phyloP scores from a whole-genome alignment of 1,140 invertebrate species.

The Nilaparvata lugens region DNA sequence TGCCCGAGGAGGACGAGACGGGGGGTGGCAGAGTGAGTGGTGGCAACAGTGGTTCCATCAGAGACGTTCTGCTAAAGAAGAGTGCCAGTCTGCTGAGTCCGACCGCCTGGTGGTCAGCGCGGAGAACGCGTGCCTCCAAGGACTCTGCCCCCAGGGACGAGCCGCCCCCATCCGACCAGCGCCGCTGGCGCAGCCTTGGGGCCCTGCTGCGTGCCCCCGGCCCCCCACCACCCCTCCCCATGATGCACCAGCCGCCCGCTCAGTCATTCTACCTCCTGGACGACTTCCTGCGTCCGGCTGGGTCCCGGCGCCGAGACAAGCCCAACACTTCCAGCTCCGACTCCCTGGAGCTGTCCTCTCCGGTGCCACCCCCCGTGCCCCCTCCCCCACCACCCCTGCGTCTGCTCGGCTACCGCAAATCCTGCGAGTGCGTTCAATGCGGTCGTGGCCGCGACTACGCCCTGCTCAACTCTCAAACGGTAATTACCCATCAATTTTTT shows the following conservation, averaged over 20 bases:
- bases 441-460: conserved; percentile 15
- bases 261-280: conserved; percentile 44
- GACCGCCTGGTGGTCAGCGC: conserved; percentile 31
- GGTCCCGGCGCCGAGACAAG: conserved; percentile 20
- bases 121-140: conserved; percentile 17
- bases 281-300: conserved; percentile 41
- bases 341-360: conserved; percentile 27
- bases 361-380: conserved; percentile 23
- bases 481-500: neutral
- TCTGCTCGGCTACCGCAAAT: conserved; percentile 19
- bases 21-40: conserved; percentile 20
- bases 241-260: conserved; percentile 32
- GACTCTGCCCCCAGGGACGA: conserved; percentile 24
- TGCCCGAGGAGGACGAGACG: conserved; percentile 27
- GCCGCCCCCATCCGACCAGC: conserved; percentile 31
- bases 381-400: conserved; percentile 24
- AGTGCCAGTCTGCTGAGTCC: conserved; percentile 38
- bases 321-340: conserved; percentile 23
- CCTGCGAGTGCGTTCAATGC: conserved; percentile 22
- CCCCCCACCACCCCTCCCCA: conserved; percentile 6
- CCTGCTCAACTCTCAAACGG: conserved; percentile 18
- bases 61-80: conserved; percentile 34
- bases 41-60: conserved; percentile 34
- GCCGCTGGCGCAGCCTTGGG: conserved; percentile 41
- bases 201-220: conserved; percentile 37